phyloP scores from a whole-genome alignment of 2,888 invertebrate species.

The Thera britannica region DNA sequence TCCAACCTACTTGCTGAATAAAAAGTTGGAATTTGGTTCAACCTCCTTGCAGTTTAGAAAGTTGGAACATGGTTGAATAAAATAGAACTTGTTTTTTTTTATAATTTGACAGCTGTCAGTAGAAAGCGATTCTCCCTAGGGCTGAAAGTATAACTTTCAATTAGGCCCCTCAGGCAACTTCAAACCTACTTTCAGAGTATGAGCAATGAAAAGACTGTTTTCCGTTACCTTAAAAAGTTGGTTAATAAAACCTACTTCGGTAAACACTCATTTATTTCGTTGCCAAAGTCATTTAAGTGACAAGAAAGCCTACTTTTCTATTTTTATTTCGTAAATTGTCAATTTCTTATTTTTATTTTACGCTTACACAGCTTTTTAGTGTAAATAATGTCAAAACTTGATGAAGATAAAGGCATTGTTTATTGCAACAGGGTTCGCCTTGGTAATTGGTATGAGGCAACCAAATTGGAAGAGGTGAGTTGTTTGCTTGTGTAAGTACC shows the following conservation, averaged over 20 bases:
- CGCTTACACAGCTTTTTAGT: slow-evolving; percentile 12
- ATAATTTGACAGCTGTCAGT: too few relatives aligned
- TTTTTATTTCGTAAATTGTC: background rate
- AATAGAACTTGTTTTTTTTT: too few relatives aligned
- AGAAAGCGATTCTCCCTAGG: too few relatives aligned
- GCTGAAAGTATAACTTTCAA: too few relatives aligned
- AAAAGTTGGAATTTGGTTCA: too few relatives aligned
- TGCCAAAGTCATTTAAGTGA: background rate
- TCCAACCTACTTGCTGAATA: too few relatives aligned
- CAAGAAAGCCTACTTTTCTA: background rate
- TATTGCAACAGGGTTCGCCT: slow-evolving; percentile 71
- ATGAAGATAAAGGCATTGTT: slow-evolving; percentile 71
- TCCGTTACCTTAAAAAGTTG: background rate
- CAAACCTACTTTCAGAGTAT: too few relatives aligned
- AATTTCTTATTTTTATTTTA: slow-evolving; percentile 3
- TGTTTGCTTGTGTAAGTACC: slow-evolving; percentile 1
- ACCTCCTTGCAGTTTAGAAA: too few relatives aligned
- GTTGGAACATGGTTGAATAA: too few relatives aligned
- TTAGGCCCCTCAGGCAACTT: too few relatives aligned
- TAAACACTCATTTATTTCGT: background rate
- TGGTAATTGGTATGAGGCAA: slow-evolving; percentile 78
- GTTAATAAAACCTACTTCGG: background rate
- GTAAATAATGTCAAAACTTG: slow-evolving; percentile 52
- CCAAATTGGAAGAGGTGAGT: slow-evolving; percentile 73
- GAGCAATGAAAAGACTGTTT: background rate